Base-by-base conservation (phyloP, 2,888 invertebrate species). In the Hirtodrosophila histrioides region DNA sequence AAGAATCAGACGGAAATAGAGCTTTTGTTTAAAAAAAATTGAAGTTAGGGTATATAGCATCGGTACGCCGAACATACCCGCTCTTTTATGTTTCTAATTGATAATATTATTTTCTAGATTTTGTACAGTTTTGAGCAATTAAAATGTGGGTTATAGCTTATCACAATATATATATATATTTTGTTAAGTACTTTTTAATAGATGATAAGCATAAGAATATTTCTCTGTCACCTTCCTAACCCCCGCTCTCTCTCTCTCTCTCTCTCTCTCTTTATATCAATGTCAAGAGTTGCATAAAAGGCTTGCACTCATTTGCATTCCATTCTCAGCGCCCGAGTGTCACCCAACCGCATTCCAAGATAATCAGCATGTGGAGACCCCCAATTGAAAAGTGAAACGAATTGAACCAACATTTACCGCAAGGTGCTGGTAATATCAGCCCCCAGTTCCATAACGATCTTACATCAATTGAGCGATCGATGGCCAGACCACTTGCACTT, bases 401-500 rank as follows among this genome's bases (percentile, higher is more conserved):
- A 56, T 29, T 37, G 23, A 43, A 36, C 43, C 58, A 24, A 46
- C 51, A 54, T 53, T 50, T 45, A 29, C 43, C 41, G 27, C 41
- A 12, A 54, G 43, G 44, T 62, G 49, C 48, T 51, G 57, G 40
- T 64, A 49, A 68, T 58, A 75, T 66, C 49, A 46, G 55, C 44
- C 48, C 53, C 27, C 35, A 43, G 70, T 64, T 56, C 61, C 68
- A 65, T 77, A 78, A 85, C 54, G 58, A 60, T 79, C 83, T 81
- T 79, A 86, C 83, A 82, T 85, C 86, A 80, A 79, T 76, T 69
- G 64, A 60, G 35, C 65, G 65, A 76, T 68, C 68, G 56, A 64
- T 64, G 6, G 58, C 54, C 51, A 41, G 49, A 65, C 75, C 84
- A 82, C 82, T 82, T 82, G 87, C 82, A 86, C 82, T 82, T 82